Evolutionary conservation across 2,888 invertebrate species (phyloP), one percentile per base, ranked within the genome.

Genomic region (Mythimna lalbum): DNA sequence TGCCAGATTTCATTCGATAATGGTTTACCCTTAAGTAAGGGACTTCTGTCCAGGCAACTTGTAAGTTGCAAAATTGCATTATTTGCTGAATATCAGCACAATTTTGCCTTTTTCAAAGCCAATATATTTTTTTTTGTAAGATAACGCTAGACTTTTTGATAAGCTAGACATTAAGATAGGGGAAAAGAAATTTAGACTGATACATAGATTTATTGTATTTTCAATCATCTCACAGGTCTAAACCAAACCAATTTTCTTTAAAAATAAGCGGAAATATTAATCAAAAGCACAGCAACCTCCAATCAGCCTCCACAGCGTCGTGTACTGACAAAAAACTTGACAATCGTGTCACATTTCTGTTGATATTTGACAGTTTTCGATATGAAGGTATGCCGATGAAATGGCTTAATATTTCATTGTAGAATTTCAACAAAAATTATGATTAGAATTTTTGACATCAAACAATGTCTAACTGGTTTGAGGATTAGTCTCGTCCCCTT

Each of bases 291-390:
- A 61, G 74, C 66, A 79, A 78, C 77, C 67, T 76, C 21, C 56
- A 62, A 65, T 74, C 19, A 61, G 39, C 73, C 70, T 66, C 65
- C 65, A 57, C 67, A 60, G 63, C 69, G 79, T 83, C 80, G 80
- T 84, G 77, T 80, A 81, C 71, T 84, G 68, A 82, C 75, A 89
- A 87, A 86, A 90, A 91, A 92, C 89, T 83, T 93, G 94, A 93
- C 93, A 93, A 87, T 87, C 93, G 93, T 94, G 95, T 95, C 95
- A 90, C 90, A 93, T 95, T 94, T 93, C 92, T 90, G 91, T 93
- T 91, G 86, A 89, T 88, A 89, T 92, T 91, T 95, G 95, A 94
- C 95, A 93, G 92, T 92, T 93, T 39, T 57, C 87, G 93, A 92
- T 93, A 92, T 88, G 87, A 87, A 87, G 86, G 88, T 87, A 86